phyloP scores from a whole-genome alignment of 2,888 invertebrate species.

The Harpagoxenus sublaevis region DNA sequence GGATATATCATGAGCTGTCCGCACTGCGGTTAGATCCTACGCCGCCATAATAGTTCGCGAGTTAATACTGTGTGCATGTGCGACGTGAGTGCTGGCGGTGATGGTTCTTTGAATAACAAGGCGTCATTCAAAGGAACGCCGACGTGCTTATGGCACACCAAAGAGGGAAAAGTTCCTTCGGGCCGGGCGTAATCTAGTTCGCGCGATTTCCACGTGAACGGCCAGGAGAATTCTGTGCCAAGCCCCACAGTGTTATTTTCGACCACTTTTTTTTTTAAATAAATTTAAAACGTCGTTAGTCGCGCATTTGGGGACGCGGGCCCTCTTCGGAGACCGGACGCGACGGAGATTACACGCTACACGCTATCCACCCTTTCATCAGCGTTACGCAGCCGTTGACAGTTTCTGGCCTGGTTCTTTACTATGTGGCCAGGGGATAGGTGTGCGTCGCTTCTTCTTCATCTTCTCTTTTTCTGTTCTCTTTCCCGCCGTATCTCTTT shows the following conservation, averaged over 20 bases:
- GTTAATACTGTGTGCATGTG: slow-evolving; percentile 38
- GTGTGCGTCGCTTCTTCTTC: slow-evolving; percentile 34
- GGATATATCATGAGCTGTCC: slow-evolving; percentile 49
- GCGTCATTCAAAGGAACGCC: slow-evolving; percentile 43
- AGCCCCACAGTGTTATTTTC: slow-evolving; percentile 55
- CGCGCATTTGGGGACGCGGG: slow-evolving; percentile 58
- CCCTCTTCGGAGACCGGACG: slow-evolving; percentile 63
- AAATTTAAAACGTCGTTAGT: slow-evolving; percentile 67
- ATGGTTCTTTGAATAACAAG: slow-evolving; percentile 50
- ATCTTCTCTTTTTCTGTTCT: slow-evolving; percentile 15
- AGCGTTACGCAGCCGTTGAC: slow-evolving; percentile 67
- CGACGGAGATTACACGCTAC: slow-evolving; percentile 65
- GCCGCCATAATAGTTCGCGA: slow-evolving; percentile 42
- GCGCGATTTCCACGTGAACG: slow-evolving; percentile 49
- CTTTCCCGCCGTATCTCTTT: slow-evolving; percentile 47
- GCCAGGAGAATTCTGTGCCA: slow-evolving; percentile 50
- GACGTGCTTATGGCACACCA: not conserved
- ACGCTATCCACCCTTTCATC: slow-evolving; percentile 71
- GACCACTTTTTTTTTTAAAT: slow-evolving; percentile 45
- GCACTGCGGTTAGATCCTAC: slow-evolving; percentile 38
- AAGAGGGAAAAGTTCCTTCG: slow-evolving; percentile 1
- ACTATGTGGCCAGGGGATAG: slow-evolving; percentile 49
- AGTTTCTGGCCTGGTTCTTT: slow-evolving; percentile 61
- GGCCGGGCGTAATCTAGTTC: slow-evolving; percentile 60
- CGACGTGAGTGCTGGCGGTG: slow-evolving; percentile 32